phyloP scores from a whole-genome alignment of 2,888 invertebrate species.

The Onchidella celtica region DNA sequence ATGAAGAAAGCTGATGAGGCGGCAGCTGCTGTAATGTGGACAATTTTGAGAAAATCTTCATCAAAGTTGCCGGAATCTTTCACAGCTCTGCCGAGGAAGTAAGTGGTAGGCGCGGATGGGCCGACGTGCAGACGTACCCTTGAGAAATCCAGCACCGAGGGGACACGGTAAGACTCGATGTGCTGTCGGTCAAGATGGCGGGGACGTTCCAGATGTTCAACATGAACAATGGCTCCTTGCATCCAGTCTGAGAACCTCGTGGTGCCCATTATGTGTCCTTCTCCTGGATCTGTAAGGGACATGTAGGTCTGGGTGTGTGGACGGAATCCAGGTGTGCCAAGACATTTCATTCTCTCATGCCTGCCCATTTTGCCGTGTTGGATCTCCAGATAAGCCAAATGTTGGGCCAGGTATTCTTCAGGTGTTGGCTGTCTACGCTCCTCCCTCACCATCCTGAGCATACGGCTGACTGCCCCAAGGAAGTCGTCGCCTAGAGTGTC shows the following conservation, averaged over 20 bases:
- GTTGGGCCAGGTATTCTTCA: conserved; percentile 57
- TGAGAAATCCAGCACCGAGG: conserved; percentile 62
- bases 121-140: conserved; percentile 64
- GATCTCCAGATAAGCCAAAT: conserved; percentile 57
- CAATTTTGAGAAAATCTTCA: conserved; percentile 63
- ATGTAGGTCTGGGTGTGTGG: conserved; percentile 65
- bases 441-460: conserved; percentile 54
- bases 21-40: conserved; percentile 63
- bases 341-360: conserved; percentile 45
- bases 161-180: conserved; percentile 66
- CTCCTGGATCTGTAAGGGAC: conserved; percentile 66
- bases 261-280: conserved; percentile 65
- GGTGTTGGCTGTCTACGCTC: conserved; percentile 57
- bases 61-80: conserved; percentile 64
- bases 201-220: conserved; percentile 66
- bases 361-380: conserved; percentile 45
- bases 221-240: conserved; percentile 65
- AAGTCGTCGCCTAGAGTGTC: conserved; percentile 49
- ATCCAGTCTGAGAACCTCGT: conserved; percentile 64
- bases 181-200: conserved; percentile 57
- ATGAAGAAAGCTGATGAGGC: conserved; percentile 62
- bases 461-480: conserved; percentile 52
- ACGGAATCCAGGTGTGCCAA: conserved; percentile 64
- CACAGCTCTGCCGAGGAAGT: conserved; percentile 62
- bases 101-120: conserved; percentile 61